Evolutionary conservation across 2,888 invertebrate species (phyloP), one percentile per base, ranked within the genome.

Genomic region (Odontocolon sp.): DNA sequence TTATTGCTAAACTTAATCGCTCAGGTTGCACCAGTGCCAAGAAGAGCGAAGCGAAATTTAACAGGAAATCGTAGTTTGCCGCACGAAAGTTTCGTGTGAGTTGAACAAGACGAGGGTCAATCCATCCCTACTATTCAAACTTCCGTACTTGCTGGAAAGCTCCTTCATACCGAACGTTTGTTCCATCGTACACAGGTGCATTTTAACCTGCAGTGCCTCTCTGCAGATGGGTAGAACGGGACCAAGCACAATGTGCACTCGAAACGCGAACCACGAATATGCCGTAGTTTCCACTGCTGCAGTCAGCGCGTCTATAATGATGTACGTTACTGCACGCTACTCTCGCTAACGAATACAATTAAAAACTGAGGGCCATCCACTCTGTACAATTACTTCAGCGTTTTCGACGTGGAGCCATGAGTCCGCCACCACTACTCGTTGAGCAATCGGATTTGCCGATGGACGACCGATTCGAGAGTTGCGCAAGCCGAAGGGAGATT

Each of bases 261-360:
- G 71, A 76, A 67, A 67, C 59, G 54, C 66, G 73, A 45, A 66
- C 64, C 23, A 8, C 57, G 57, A 61, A 59, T 14, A 23, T 21
- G 33, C 47, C 11, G 33, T 47, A 31, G 31, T 16, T 28, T 23
- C 36, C 33, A 54, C 61, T 50, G 54, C 52, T 80, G 47, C 40
- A 47, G 68, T 42, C 56, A 52, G 52, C 57, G 50, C 73, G 76
- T 63, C 57, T 67, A 77, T 81, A 81, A 82, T 82, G 81, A 81
- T 73, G 79, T 75, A 78, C 80, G 78, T 78, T 79, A 80, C 73
- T 74, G 78, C 78, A 72, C 81, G 77, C 78, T 77, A 78, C 80
- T 82, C 77, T 66, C 78, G 72, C 80, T 82, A 82, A 82, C 81
- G 81, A 82, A 82, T 67, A 82, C 81, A 82, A 82, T 82, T 81